A percentile compares a stretch with the other conserved stretches of the same genome.
Evolutionary conservation across 2,113 vertebrate species (phyloP).

Genomic region (Hemichromis elongatus): DNA sequence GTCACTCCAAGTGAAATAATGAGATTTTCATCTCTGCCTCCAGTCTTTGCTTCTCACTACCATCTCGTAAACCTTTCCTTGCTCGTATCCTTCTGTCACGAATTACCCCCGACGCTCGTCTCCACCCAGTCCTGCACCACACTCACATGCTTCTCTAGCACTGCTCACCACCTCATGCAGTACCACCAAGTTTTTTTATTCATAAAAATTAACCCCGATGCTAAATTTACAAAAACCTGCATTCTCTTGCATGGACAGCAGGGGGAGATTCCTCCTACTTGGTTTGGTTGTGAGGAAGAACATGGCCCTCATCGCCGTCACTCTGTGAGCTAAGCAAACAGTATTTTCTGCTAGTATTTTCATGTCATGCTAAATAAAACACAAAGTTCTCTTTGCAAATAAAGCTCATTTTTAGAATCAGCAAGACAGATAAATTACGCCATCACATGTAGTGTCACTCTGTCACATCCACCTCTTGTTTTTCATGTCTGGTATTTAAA

Average conservation of each 20-base stretch:
- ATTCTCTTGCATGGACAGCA: neutral
- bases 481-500: neutral
- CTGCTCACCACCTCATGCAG: neutral
- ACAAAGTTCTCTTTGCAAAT: neutral
- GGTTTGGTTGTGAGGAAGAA: neutral
- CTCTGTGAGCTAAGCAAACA: neutral
- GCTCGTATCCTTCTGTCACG: neutral
- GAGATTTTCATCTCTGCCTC: neutral
- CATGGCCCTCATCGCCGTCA: neutral
- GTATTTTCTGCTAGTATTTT: neutral
- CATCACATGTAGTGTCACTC: neutral
- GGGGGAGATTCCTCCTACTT: neutral
- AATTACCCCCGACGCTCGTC: neutral
- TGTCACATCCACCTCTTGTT: no score
- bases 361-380: neutral
- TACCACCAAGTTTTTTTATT: rapidly evolving
- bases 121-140: neutral
- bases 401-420: neutral
- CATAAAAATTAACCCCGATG: neutral
- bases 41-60: neutral
- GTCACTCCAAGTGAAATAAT: neutral
- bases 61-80: neutral
- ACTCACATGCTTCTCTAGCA: neutral
- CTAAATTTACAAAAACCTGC: neutral
- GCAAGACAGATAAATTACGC: neutral